These are phyloP conservation scores for Malurus leucopterus DNA, from an alignment of 2,797 vertebrate species.

Conservation along the genomic window DNA sequence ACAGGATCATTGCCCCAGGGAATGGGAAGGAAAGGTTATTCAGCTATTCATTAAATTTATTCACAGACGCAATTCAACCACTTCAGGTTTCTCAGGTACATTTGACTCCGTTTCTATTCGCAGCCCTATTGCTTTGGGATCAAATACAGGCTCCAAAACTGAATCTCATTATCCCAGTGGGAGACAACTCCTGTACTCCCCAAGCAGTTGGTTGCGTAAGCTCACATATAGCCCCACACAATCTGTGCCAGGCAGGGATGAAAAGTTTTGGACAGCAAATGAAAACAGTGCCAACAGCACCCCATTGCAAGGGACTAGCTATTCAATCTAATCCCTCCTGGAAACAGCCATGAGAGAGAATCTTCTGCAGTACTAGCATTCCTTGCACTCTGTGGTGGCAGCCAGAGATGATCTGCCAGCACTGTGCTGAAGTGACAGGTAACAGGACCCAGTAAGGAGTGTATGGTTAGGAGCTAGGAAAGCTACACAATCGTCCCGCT, in stretches of 20 bases:
- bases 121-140: background rate
- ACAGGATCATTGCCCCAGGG: background rate
- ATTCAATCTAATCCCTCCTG: background rate
- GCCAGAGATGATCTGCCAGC: background rate
- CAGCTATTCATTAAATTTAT: background rate
- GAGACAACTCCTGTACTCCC: background rate
- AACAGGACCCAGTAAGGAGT: background rate
- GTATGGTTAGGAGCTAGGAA: background rate
- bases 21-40: constrained; percentile 13
- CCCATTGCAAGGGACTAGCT: background rate
- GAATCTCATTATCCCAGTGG: background rate
- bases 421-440: background rate
- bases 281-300: background rate
- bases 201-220: background rate
- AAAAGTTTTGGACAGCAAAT: constrained; percentile 31
- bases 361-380: background rate
- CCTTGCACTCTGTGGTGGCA: background rate
- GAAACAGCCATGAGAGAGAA: background rate
- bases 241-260: background rate
- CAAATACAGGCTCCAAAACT: background rate
- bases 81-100: background rate
- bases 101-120: background rate
- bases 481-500: background rate
- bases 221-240: background rate
- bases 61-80: background rate